These are phyloP conservation scores for Vannuccia rotundouncinata DNA, from an alignment of 2,888 invertebrate genomes.

Conservation along the genomic window DNA sequence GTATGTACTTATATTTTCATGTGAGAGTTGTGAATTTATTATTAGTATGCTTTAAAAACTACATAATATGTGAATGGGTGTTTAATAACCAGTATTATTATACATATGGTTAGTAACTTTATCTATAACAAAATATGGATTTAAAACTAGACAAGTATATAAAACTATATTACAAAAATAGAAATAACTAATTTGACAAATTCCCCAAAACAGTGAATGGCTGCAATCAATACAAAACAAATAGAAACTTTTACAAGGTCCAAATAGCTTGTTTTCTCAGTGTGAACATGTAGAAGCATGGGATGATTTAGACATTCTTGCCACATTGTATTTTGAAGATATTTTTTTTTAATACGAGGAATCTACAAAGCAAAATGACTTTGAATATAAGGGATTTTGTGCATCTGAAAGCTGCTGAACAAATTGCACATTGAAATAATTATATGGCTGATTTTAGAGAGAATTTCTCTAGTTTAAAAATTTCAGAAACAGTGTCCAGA, in stretches of 20 bases:
- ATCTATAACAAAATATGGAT: background rate
- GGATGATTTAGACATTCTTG: slow-evolving; percentile 12
- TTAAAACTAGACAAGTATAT: background rate
- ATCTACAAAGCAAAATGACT: slow-evolving; percentile 4
- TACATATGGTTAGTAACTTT: background rate
- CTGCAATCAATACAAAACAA: background rate
- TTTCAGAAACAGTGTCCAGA: background rate
- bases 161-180: background rate
- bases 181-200: background rate
- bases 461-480: background rate
- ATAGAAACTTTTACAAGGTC: background rate
- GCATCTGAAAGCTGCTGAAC: background rate
- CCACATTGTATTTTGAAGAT: background rate
- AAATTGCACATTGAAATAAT: background rate
- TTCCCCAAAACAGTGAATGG: background rate
- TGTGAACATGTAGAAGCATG: background rate
- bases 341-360: background rate
- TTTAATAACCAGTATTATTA: background rate
- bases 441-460: background rate
- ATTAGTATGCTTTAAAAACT: background rate
- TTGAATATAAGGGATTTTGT: slow-evolving; percentile 8
- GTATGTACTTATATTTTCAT: background rate
- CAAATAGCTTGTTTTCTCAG: background rate
- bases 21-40: background rate
- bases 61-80: background rate